A percentile compares a stretch with the other conserved stretches of the same genome.
These are phyloP conservation scores for Tryphoninae sp. DNA, from an alignment of 2,888 invertebrate species.

Conservation along the genomic window DNA sequence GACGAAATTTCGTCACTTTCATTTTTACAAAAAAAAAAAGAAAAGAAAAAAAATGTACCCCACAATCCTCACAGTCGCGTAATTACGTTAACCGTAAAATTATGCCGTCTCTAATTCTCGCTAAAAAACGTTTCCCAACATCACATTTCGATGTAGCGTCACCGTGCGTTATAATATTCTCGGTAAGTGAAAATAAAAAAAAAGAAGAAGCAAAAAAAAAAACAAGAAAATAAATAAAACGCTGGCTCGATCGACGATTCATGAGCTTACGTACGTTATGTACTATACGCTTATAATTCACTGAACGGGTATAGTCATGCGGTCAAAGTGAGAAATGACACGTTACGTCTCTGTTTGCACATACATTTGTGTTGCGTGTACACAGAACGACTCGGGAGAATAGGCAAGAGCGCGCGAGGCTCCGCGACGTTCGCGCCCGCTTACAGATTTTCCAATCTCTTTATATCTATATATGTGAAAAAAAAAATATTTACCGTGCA, in stretches of 20 bases:
- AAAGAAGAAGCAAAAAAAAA: too few species aligned
- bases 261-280: constrained; percentile 15
- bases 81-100: neutral
- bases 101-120: neutral
- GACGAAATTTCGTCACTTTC: neutral
- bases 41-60: neutral
- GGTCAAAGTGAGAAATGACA: constrained; percentile 54
- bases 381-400: neutral
- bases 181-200: constrained; percentile 24
- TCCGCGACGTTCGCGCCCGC: constrained; percentile 6
- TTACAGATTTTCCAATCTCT: neutral
- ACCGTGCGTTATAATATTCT: constrained; percentile 19
- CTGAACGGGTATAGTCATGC: constrained; percentile 49
- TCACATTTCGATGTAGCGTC: neutral
- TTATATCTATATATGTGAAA: neutral
- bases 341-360: constrained; percentile 9
- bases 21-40: neutral
- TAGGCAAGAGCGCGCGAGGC: constrained; percentile 4
- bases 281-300: constrained; percentile 43
- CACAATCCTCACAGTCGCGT: neutral
- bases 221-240: neutral
- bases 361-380: constrained; percentile 15
- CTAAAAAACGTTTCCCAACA: constrained; percentile 1
- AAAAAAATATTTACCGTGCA: neutral
- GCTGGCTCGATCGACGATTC: constrained; percentile 36